A percentile compares a stretch with the other conserved stretches of the same genome.
phyloP scores from a whole-genome alignment of 2,113 vertebrate genomes.

The Albula glossodonta region DNA sequence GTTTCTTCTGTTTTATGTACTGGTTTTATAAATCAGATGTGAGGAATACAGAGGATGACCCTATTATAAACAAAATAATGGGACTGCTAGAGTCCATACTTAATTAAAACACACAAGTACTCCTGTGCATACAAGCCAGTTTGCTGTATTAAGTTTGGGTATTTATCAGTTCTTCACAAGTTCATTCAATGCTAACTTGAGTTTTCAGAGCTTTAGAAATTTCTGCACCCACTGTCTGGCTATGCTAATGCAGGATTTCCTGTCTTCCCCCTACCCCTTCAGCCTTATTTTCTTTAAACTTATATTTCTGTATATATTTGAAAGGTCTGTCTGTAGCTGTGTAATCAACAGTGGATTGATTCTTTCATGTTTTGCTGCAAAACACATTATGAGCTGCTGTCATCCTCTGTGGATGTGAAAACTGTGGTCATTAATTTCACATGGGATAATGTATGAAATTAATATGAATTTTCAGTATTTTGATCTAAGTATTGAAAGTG shows the following conservation, averaged over 20 bases:
- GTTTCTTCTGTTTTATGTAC: too few species aligned
- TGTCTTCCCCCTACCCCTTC: conserved; percentile 34
- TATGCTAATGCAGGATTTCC: conserved; percentile 36
- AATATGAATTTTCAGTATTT: conserved; percentile 67
- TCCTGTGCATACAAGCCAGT: not conserved
- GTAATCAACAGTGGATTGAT: conserved; percentile 59
- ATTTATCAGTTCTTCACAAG: not conserved
- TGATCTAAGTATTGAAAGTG: conserved; percentile 60
- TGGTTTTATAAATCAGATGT: not conserved
- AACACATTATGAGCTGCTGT: conserved; percentile 54
- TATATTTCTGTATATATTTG: conserved; percentile 54
- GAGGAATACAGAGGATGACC: not conserved
- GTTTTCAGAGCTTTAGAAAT: conserved; percentile 52
- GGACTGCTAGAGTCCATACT: not conserved
- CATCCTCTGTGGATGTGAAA: conserved; percentile 49
- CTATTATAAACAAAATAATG: not conserved
- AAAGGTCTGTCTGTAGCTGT: conserved; percentile 44
- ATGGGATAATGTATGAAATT: conserved; percentile 61
- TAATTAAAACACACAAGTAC: not conserved
- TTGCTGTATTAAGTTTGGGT: not conserved
- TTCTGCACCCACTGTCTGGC: conserved; percentile 37
- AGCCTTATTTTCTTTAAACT: conserved; percentile 56
- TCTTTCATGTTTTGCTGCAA: conserved; percentile 59
- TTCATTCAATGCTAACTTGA: conserved; percentile 52
- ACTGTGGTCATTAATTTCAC: conserved; percentile 61